Evolutionary conservation across 2,888 invertebrate genomes (phyloP).

Genomic region (Nemoura dubitans): DNA sequence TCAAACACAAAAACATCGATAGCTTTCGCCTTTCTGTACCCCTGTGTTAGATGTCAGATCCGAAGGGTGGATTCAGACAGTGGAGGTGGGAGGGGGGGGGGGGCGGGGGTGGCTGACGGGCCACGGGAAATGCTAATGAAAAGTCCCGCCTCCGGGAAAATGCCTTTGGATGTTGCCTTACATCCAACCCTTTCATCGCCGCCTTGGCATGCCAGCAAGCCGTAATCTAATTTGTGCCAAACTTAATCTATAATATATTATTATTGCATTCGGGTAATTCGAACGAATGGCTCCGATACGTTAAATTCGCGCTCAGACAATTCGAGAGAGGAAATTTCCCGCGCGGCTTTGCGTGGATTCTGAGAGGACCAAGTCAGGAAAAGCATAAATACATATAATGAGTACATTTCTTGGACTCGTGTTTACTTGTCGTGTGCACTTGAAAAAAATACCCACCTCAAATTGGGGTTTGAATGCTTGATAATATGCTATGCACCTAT

Average conservation of each 20-base stretch:
- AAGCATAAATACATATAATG: no score
- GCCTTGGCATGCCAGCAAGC: no score
- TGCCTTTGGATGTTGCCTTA: slow-evolving; percentile 37
- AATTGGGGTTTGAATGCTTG: no score
- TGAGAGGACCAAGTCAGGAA: no score
- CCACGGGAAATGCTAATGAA: slow-evolving; percentile 44
- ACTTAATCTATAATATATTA: slow-evolving; percentile 40
- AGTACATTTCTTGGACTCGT: no score
- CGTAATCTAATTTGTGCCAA: slow-evolving; percentile 38
- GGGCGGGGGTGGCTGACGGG: neutral
- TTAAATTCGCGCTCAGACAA: neutral
- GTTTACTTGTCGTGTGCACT: no score
- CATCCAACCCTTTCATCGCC: slow-evolving; percentile 35
- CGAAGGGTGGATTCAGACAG: neutral
- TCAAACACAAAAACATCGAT: no score
- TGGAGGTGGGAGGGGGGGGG: neutral
- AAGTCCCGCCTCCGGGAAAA: slow-evolving; percentile 45
- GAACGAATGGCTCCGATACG: slow-evolving; percentile 10
- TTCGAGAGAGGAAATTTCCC: neutral
- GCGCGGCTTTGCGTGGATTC: neutral
- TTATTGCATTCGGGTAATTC: neutral
- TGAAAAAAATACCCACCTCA: no score
- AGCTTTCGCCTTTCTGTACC: slow-evolving; percentile 32
- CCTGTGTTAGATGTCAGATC: neutral
- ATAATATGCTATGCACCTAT: no score